These are phyloP conservation scores for Volucella bombylans DNA, from an alignment of 2,888 invertebrate species.

Conservation along the genomic window DNA sequence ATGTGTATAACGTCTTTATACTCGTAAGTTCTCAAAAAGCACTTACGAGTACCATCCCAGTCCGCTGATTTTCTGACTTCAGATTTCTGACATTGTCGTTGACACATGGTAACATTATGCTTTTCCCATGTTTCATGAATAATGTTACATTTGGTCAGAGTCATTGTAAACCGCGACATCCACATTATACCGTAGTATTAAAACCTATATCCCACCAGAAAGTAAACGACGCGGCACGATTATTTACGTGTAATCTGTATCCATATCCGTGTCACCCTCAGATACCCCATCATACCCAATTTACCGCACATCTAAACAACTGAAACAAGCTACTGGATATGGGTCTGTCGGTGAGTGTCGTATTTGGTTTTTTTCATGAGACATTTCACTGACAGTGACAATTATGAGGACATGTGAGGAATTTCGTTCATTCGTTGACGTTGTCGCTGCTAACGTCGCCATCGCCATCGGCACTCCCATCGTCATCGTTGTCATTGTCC, in stretches of 20 bases:
- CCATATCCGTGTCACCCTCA: neutral
- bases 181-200: slow-evolving; percentile 38
- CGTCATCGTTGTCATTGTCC: neutral
- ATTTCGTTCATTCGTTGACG: slow-evolving; percentile 59
- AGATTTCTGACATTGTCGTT: neutral
- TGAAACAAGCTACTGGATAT: slow-evolving; percentile 3
- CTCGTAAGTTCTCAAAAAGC: no score
- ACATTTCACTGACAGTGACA: slow-evolving; percentile 67
- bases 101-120: neutral
- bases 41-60: no score
- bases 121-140: slow-evolving; percentile 9
- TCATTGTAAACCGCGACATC: slow-evolving; percentile 32
- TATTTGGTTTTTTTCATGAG: slow-evolving; percentile 57
- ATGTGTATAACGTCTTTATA: no score
- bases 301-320: neutral
- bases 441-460: slow-evolving; percentile 21
- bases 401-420: slow-evolving; percentile 71
- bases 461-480: slow-evolving; percentile 2
- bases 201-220: slow-evolving; percentile 36
- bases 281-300: neutral
- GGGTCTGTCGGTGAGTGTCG: slow-evolving; percentile 39
- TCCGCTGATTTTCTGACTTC: neutral
- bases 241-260: slow-evolving; percentile 29
- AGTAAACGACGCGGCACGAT: slow-evolving; percentile 45
- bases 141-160: slow-evolving; percentile 44